Base-by-base conservation (phyloP, 53 echinoderm and acorn worm genomes). In the Arbacia lixula region DNA sequence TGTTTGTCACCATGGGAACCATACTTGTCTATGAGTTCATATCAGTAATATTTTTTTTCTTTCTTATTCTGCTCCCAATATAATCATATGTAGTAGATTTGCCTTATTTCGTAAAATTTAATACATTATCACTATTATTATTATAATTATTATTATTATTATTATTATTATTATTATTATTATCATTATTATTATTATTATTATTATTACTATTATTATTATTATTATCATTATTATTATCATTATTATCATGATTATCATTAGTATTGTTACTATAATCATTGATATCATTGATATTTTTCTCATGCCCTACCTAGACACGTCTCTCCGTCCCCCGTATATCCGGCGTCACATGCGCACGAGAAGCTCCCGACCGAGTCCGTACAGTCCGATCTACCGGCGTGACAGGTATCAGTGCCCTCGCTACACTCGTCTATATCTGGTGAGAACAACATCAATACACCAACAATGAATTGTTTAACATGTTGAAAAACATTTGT, bases 361-460 rank as follows among this genome's bases (percentile, higher is more conserved):
- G 53, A 55, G 53, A 66, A 92, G 49, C 79, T 56, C 8, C 92
- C 88, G 22, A 16, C 29, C 12, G 65, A 82, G 22, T 92, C 79
- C 17, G 34, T 58, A 39, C 24, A 76, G 12, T 37, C 52, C 51
- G 80, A 50, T 19, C 30, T 32, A 39, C 29, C 26, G n/a, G n/a
- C n/a, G 32, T 52, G 51, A 53, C 92, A 92, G 57, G 85, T 76
- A 46, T 92, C 63, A 3, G 82, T 72, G 17, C 55, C 66, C 8
- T 79, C 76, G 12, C 68, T 49, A 51, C 91, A 91, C 54, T 91
- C 91, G 24, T 86, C 85, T 28, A 84, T 52, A 80, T 69, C 82
- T 64, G 53, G 8, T 5, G 55, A 66, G 24, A 58, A 58, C 12
- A 58, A 58, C 12, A 58, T 9, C 9, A 0, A 58, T n/a, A 17